Percentiles rank a stretch among this genome's conserved stretches.
phyloP scores from a whole-genome alignment of 1,140 invertebrate species.

The Drosophila repleta region DNA sequence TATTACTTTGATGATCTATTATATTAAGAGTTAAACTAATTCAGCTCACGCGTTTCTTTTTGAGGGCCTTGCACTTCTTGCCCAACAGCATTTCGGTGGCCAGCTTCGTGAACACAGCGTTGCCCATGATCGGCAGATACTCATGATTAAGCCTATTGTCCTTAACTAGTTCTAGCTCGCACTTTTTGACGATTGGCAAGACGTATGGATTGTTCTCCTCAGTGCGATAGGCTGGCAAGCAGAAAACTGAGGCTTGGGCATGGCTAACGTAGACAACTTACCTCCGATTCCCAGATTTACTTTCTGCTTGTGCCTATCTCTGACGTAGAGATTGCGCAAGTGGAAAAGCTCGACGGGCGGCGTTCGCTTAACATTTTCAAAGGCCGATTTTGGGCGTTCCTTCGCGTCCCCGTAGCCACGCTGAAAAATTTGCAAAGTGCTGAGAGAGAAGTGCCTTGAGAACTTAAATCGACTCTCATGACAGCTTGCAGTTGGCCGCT shows the following conservation, averaged over 20 bases:
- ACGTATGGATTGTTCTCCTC: slow-evolving; percentile 97
- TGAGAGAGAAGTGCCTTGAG: too few species aligned
- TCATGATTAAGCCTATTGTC: slow-evolving; percentile 92
- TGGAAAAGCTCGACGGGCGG: slow-evolving; percentile 27
- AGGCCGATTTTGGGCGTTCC: slow-evolving; percentile 1
- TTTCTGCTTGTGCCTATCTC: slow-evolving; percentile 19
- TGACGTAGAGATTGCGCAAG: background rate
- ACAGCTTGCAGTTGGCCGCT: too few species aligned
- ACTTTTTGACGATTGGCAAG: slow-evolving; percentile 90
- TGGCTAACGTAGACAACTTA: background rate
- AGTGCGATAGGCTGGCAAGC: slow-evolving; percentile 93
- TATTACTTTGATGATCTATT: slow-evolving; percentile 28
- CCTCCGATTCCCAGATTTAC: slow-evolving; percentile 39
- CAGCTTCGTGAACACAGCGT: slow-evolving; percentile 89
- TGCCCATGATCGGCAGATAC: slow-evolving; percentile 95
- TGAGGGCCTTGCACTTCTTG: slow-evolving; percentile 88
- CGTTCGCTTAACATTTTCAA: background rate
- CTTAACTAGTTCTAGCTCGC: slow-evolving; percentile 18
- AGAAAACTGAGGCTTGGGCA: background rate
- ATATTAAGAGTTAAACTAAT: background rate
- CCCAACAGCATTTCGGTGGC: slow-evolving; percentile 95
- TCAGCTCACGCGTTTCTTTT: slow-evolving; percentile 87
- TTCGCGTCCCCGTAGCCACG: too few species aligned
- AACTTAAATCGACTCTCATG: too few species aligned
- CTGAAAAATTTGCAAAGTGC: too few species aligned